Conservation (phyloP, 2,113 vertebrate species). For the Sinocyclocheilus maitianheensis region DNA sequence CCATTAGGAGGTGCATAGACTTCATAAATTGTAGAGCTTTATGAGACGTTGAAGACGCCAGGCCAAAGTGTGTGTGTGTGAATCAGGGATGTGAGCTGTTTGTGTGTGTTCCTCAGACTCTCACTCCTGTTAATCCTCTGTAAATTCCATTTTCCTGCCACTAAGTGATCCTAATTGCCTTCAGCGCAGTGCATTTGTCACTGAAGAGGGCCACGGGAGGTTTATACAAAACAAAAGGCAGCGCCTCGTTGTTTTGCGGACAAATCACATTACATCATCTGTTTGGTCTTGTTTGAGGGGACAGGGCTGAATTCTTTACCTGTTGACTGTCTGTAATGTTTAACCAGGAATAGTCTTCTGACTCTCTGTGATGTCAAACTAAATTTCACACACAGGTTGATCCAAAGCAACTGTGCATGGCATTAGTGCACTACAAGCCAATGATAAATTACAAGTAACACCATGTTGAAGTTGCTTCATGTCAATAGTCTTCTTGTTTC, state of each 20-base stretch:
- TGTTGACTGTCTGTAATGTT: background rate
- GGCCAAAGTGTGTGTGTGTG: background rate
- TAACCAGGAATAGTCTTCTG: background rate
- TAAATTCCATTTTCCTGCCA: constrained; percentile 58
- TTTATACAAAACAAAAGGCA: constrained; percentile 51
- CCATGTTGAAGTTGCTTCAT: background rate
- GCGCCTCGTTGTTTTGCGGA: constrained; percentile 30
- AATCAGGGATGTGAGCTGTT: background rate
- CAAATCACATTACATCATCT: constrained; percentile 43
- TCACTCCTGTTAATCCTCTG: constrained; percentile 53
- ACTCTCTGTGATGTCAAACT: background rate
- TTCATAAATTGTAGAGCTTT: background rate
- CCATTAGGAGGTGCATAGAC: constrained; percentile 26
- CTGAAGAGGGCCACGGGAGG: constrained; percentile 42
- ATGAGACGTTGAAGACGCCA: background rate
- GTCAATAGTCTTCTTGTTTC: background rate
- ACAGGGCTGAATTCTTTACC: constrained; percentile 3
- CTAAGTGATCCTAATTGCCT: constrained; percentile 63
- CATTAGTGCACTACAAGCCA: background rate
- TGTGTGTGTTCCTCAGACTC: constrained; percentile 25
- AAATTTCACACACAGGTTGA: background rate
- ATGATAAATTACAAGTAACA: background rate
- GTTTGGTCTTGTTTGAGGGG: background rate
- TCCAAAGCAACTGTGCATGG: background rate
- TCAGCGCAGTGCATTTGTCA: constrained; percentile 49